Conservation (phyloP, 2,888 invertebrate species). For the Eilema depressum region DNA sequence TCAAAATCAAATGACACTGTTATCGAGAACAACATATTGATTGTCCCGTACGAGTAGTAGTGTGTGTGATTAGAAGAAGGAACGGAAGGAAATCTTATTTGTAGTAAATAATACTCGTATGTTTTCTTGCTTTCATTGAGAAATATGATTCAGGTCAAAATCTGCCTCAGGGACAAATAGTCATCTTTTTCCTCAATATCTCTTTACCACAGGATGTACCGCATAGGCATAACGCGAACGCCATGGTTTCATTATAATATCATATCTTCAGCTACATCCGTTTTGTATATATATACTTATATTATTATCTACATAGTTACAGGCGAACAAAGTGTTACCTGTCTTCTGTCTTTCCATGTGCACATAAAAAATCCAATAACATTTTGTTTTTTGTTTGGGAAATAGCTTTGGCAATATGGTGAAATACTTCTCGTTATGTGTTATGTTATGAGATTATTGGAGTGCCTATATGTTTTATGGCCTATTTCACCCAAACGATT, state of each 20-base stretch:
- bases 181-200: neutral
- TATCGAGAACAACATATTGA: no score
- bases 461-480: conserved; percentile 27
- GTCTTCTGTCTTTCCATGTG: neutral
- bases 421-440: conserved; percentile 9
- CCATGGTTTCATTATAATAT: neutral
- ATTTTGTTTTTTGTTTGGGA: neutral
- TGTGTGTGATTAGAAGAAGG: neutral
- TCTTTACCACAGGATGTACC: neutral
- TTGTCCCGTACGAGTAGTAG: neutral
- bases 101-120: neutral
- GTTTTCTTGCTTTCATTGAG: neutral
- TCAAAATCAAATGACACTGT: no score
- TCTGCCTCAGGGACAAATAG: neutral
- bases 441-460: conserved; percentile 31
- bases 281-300: no score
- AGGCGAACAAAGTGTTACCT: neutral
- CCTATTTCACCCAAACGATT: conserved; percentile 35
- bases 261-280: neutral
- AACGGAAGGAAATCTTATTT: neutral
- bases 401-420: neutral
- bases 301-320: no score
- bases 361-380: neutral
- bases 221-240: neutral
- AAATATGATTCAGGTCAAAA: neutral